Evolutionary conservation across 2,113 vertebrate species (phyloP), one percentile per base, ranked within the genome.

Genomic region (Tenrec ecaudatus): DNA sequence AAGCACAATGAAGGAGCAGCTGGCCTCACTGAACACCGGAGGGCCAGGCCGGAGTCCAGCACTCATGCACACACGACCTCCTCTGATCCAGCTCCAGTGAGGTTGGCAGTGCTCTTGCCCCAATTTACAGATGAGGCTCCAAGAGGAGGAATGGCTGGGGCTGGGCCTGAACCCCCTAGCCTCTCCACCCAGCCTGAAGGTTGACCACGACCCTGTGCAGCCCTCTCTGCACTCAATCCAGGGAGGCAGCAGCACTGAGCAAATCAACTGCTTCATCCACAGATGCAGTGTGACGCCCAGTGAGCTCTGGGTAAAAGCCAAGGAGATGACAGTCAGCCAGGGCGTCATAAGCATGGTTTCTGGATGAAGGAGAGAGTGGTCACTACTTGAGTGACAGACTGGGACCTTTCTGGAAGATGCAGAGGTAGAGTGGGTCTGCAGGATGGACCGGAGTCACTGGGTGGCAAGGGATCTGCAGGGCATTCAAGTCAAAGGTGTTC

Each of bases 321-420:
- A 87, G 60, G 38, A 64, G 25, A 79, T 80, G 40, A 91, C 17
- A 25, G 53, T 31, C 9, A 75, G 22, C 14, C 31, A 22, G n/a
- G 60, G 43, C 62, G 76, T 16, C 82, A 3, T 23, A 76, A 92
- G 43, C 86, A n/a, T 11, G 60, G 75, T 40, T 96, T 93, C 85
- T 82, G 43, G 82, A 88, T 86, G 57, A 80, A 86, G 47, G 19
- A 81, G 33, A 29, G 22, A n/a, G 27, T n/a, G 31, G 81, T 40
- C 17, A 66, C 19, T 10, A 76, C 53, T 76, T 71, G 12, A 31
- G 47, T 69, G 36, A 64, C 23, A 90, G 60, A 33, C 60, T 62
- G 60, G 60, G 60, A 20, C 20, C 23, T 62, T 62, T 62, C 33
- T 73, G 62, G 33, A 90, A 95, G 89, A 96, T 29, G 78, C 11